Base-by-base conservation (phyloP, 2,888 invertebrate species). In the Plusia festucae region DNA sequence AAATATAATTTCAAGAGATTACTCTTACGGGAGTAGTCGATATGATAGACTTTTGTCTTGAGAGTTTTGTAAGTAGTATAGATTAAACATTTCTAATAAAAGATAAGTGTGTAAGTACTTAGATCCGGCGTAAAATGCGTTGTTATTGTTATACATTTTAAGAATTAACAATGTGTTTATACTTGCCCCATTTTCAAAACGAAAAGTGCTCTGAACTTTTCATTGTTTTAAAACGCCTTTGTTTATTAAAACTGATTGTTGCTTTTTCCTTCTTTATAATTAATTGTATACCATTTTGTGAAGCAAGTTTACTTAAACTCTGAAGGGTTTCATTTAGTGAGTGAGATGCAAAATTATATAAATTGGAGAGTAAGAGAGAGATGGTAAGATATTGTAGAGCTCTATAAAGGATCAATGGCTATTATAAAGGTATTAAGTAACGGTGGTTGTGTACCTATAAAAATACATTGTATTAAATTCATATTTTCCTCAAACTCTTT, bases 201-300 rank as follows among this genome's bases (percentile, higher is more conserved):
- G n/a, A 15, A n/a, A 40, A 40, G n/a, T 40, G 40, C 40, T 40
- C 40, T 40, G 40, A 40, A 40, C 2, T n/a, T 40, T 40, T 6
- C 40, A 40, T 40, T 40, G 40, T 40, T 40, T 40, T n/a, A n/a
- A 40, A 40, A 40, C 40, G n/a, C 40, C 40, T 40, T 6, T 40
- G n/a, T 40, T 40, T 40, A 40, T 13, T 40, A 40, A 40, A n/a
- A 40, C 40, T 40, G 40, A n/a, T 40, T 15, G 13, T 40, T 40
- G n/a, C n/a, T 5, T 15, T n/a, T 40, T 40, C n/a, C 40, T 40
- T n/a, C 40, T 40, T 24, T 40, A 40, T 40, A 40, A 40, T 40
- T n/a, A n/a, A 40, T 40, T n/a, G 40, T 15, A 34, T 40, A 40
- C 40, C n/a, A 40, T 40, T n/a, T 40, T n/a, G 40, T 40, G n/a